Evolutionary conservation across 2,888 invertebrate species (phyloP), one percentile per base, ranked within the genome.

Genomic region (Protula sp.): DNA sequence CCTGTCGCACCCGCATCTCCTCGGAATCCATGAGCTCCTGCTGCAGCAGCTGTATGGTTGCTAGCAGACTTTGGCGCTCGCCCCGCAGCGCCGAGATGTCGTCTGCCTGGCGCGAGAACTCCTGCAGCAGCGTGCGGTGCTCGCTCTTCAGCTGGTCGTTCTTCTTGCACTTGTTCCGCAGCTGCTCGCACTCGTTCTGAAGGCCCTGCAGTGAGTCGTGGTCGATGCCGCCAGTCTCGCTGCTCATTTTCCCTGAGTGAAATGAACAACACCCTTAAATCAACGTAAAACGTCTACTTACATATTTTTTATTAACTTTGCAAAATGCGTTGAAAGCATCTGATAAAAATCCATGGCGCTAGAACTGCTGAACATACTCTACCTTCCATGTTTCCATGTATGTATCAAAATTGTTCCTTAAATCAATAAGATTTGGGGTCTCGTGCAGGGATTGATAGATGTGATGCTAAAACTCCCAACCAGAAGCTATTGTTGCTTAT

Each of bases 21-120:
- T 64, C 64, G 0, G 64, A 59, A 4, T 59, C 5, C 24, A 57
- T 22, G 24, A 64, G 59, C 29, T 65, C 65, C n/a, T 65, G 60
- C 54, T 65, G 62, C 48, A 65, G 50, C 2, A 56, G 29, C 47
- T 63, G 65, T 19, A 65, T 54, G 3, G 60, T 60, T 14, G 59
- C 56, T 28, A 65, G 48, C 52, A 65, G 51, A 5, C 58, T 57
- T 29, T 65, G 63, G 19, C 61, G 48, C 58, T 65, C 65, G 27
- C 59, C 54, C 31, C 59, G 47, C 47, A 61, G 22, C 29, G 45
- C 48, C 9, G 31, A 24, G 5, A 63, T 30, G 27, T 63, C 61
- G 19, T 61, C 59, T 47, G 38, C 52, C 30, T 61, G 54, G 2
- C 26, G 30, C 19, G 48, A 38, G 22, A 63, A 28, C 57, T 65